Evolutionary conservation across 1,140 invertebrate species (phyloP), one percentile per base, ranked within the genome.

Genomic region (Drosophila parabipectinata): DNA sequence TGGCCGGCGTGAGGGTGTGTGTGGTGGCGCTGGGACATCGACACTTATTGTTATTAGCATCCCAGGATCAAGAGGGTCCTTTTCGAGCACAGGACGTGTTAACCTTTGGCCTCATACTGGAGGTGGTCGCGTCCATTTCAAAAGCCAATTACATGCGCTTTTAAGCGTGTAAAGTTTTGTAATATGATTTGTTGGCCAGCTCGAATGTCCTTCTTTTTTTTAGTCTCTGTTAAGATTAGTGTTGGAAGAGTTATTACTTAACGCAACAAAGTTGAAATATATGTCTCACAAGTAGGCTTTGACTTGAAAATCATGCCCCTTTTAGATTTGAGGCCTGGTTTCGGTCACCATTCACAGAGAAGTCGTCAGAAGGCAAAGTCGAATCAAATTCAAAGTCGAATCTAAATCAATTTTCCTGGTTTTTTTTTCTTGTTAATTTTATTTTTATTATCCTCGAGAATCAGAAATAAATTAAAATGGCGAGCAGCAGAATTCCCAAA

Each of bases 131-230:
- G 77, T 50, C 83, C 80, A 84, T 85, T 87, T 87, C 83, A 87
- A 87, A 87, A 88, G 83, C 83, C 83, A 87, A 87, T 87, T 87
- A 87, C 83, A 87, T 87, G 83, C 79, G 83, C 83, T 87, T 87
- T 87, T 87, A 87, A 87, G 83, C 83, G 83, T 87, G 83, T 87
- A 88, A 87, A 88, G 83, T 87, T 88, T 88, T 87, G 82, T 87
- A 87, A 87, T 87, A 87, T 87, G 82, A 87, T 87, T 87, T 87
- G 82, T 77, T 59, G 53, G 45, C 81, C 74, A 37, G 45, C 78
- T 80, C 61, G 56, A 62, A 47, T 79, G 57, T 78, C 55, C 62
- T 73, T n/a, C 30, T 26, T 62, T 51, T 56, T 15, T 8, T 32
- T 18, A 9, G 32, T n/a, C 6, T 30, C 28, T 30, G 6, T 30